Percentiles rank a stretch among this genome's conserved stretches.
Evolutionary conservation across 2,797 vertebrate genomes (phyloP).

Genomic region (Phrynocephalus vlangalii): DNA sequence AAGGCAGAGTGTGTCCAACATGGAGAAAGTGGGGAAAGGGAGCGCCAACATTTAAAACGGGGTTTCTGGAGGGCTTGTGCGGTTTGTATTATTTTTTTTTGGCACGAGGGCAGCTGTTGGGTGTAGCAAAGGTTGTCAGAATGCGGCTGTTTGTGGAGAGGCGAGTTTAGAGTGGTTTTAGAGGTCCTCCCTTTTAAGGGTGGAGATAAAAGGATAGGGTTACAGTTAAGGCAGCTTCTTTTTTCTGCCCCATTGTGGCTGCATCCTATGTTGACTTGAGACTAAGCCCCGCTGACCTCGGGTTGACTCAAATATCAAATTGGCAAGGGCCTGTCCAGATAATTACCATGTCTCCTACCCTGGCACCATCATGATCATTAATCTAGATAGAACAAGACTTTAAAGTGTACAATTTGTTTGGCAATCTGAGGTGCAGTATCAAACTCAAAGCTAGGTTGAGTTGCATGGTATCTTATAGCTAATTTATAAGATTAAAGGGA

Average conservation of each 20-base stretch:
- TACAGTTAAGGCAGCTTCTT: neutral
- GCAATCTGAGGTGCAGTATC: too few relatives aligned
- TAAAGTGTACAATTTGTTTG: neutral
- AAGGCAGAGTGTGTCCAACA: neutral
- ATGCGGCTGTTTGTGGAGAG: neutral
- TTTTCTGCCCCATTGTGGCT: neutral
- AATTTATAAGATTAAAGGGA: too few relatives aligned
- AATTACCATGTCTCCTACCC: neutral
- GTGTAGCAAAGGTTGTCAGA: neutral
- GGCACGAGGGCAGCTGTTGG: neutral
- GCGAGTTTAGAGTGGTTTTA: neutral
- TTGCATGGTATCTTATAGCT: too few relatives aligned
- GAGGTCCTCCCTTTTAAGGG: neutral
- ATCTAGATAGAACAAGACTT: neutral
- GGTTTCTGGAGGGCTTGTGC: neutral
- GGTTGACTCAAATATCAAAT: neutral
- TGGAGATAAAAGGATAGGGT: neutral
- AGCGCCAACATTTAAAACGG: neutral
- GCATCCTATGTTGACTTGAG: neutral
- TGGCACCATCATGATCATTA: neutral
- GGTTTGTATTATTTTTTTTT: neutral
- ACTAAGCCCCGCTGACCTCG: neutral
- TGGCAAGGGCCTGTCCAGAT: neutral
- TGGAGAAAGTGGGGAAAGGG: neutral
- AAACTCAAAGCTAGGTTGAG: too few relatives aligned